Evolutionary conservation across 2,888 invertebrate species (phyloP), one percentile per base, ranked within the genome.

Genomic region (Masnerella sp.): DNA sequence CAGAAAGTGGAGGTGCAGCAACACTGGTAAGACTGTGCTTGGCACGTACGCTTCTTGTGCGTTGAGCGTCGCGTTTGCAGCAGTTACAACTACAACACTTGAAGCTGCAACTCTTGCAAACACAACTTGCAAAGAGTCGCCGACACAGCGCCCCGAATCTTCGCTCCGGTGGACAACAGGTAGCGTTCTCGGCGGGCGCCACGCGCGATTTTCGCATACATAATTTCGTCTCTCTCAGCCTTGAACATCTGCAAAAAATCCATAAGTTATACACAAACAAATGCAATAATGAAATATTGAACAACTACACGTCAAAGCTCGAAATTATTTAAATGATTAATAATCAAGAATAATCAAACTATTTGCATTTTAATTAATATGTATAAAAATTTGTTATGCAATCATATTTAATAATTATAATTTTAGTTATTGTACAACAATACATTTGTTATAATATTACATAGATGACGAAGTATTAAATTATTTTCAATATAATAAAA

Each of bases 21-120:
- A 87, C 84, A 72, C 87, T 87, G 54, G 86, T 87, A 75, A 87
- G 80, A 79, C 87, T 87, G 81, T 86, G 87, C 81, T 87, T 87
- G 81, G 87, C 84, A 81, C 84, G 84, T 77, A 84, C 79, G 69
- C 80, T 84, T 73, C 76, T 83, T 68, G 76, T 80, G 70, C 80
- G 82, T 75, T 78, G 76, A n/a, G 83, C 80, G 5, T 77, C 61
- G 18, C 76, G 76, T 47, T 78, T 78, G 49, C 77, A 79, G 34
- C 64, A 71, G 12, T 45, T 71, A 22, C 65, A 52, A 59, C 65
- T 64, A 25, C 58, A 70, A 56, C 49, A 22, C 15, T 61, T 61
- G 32, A 51, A 61, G 28, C 69, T 77, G 45, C 76, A 79, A 47
- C 62, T 51, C 5, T 58, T 58, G 34, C 71, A 64, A 38, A 28